Evolutionary conservation across 1,140 invertebrate species (phyloP).

Genomic region (Ceratina japonica): DNA sequence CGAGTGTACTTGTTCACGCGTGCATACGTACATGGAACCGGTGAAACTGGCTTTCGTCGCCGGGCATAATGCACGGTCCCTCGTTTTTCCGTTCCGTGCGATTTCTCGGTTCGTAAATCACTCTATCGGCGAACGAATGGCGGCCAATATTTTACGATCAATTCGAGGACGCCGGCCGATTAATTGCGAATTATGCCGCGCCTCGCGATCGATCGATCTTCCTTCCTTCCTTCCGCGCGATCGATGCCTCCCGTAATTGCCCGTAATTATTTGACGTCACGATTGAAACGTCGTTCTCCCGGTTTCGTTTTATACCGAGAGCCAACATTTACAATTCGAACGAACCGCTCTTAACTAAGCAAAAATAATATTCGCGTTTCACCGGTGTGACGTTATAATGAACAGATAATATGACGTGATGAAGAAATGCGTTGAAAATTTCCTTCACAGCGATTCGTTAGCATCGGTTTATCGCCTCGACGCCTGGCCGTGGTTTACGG

Average conservation of each 20-base stretch:
- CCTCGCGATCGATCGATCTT: constrained; percentile 11
- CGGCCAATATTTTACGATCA: constrained; percentile 35
- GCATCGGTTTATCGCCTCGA: constrained; percentile 1
- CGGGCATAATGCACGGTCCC: constrained; percentile 29
- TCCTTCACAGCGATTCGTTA: no score
- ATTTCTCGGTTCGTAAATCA: constrained; percentile 47
- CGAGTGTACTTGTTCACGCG: constrained; percentile 3
- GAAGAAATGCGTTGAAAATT: no score
- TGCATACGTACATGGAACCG: not conserved
- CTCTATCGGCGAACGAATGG: constrained; percentile 27
- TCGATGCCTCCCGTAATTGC: not conserved
- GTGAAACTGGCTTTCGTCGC: not conserved
- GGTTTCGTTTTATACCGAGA: no score
- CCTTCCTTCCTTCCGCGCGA: not conserved
- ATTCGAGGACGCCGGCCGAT: constrained; percentile 15
- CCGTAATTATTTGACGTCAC: not conserved
- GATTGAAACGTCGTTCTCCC: no score
- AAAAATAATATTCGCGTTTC: no score
- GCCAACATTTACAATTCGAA: no score
- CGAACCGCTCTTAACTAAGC: no score
- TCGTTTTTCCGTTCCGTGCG: constrained; percentile 26
- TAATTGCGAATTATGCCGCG: constrained; percentile 36
- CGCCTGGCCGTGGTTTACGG: no score
- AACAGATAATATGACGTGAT: no score
- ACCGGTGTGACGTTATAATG: no score